Evolutionary conservation across 2,888 invertebrate genomes (phyloP).

Genomic region (Pseudolycoriella hygida): DNA sequence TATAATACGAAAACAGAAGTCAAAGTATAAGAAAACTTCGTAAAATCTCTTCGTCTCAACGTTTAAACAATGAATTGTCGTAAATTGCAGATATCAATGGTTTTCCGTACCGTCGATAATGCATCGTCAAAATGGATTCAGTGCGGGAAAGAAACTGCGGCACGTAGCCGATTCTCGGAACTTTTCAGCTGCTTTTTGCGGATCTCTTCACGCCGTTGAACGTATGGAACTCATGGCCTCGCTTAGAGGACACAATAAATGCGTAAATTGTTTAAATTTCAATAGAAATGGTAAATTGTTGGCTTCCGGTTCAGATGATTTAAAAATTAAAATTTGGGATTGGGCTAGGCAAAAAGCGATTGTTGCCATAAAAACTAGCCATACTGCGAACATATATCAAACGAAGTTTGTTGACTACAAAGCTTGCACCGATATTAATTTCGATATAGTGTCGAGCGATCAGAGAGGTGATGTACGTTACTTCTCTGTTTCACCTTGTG

Average conservation of each 20-base stretch:
- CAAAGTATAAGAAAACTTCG: no score
- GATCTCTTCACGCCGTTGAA: slow-evolving; percentile 66
- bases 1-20: no score
- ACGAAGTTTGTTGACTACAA: slow-evolving; percentile 70
- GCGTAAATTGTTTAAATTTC: slow-evolving; percentile 86
- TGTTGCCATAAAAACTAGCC: slow-evolving; percentile 59
- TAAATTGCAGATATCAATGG: slow-evolving; percentile 18
- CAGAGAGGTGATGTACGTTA: slow-evolving; percentile 68
- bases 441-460: slow-evolving; percentile 74
- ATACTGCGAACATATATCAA: slow-evolving; percentile 78
- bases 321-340: slow-evolving; percentile 74
- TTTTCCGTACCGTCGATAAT: slow-evolving; percentile 17
- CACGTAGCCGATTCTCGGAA: slow-evolving; percentile 10
- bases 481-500: slow-evolving; percentile 31
- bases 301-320: slow-evolving; percentile 85
- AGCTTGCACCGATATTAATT: slow-evolving; percentile 36
- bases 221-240: slow-evolving; percentile 60
- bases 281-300: slow-evolving; percentile 60
- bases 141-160: slow-evolving; percentile 11
- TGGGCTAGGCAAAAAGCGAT: slow-evolving; percentile 57
- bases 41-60: no score
- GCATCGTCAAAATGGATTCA: slow-evolving; percentile 20
- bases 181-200: slow-evolving; percentile 57
- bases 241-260: slow-evolving; percentile 66
- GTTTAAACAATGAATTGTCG: no score